Evolutionary conservation across 1,140 invertebrate genomes (phyloP).

Genomic region (Drosophila mojavensis): DNA sequence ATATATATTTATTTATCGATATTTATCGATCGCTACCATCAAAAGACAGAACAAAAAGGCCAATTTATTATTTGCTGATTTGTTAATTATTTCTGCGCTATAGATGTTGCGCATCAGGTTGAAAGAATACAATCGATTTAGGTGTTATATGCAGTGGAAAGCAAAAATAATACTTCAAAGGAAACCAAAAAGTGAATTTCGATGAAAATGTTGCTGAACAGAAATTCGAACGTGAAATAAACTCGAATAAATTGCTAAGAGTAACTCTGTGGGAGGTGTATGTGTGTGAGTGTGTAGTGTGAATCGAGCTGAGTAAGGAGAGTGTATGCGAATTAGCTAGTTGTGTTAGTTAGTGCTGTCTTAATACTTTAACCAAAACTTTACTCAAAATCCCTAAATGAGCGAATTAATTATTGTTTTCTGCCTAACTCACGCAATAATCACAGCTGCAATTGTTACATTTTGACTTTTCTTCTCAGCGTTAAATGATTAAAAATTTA

Average conservation of each 20-base stretch:
- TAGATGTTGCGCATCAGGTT: not conserved
- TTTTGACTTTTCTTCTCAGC: conserved; percentile 60
- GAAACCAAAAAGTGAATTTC: conserved; percentile 41
- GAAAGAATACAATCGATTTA: not conserved
- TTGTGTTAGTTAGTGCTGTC: conserved; percentile 26
- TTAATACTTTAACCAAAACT: conserved; percentile 41
- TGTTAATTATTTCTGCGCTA: conserved; percentile 5
- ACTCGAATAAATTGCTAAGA: conserved; percentile 51
- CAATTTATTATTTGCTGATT: conserved; percentile 31
- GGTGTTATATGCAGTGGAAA: not conserved
- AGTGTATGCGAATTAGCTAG: conserved; percentile 1
- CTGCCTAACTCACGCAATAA: conserved; percentile 54
- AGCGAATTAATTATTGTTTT: conserved; percentile 44
- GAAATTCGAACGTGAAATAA: conserved; percentile 63
- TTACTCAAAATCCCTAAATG: conserved; percentile 8
- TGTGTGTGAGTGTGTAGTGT: conserved; percentile 9
- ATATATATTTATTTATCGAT: not conserved
- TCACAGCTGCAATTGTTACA: conserved; percentile 65
- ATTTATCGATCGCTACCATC: conserved; percentile 22
- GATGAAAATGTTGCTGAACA: conserved; percentile 7
- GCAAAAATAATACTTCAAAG: conserved; percentile 57
- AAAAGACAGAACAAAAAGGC: conserved; percentile 14
- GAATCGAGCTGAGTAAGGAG: conserved; percentile 17
- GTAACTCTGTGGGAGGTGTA: not conserved
- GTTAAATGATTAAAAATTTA: conserved; percentile 33